phyloP scores from a whole-genome alignment of 64 coral and sea anemone species.

The Actinia equina region DNA sequence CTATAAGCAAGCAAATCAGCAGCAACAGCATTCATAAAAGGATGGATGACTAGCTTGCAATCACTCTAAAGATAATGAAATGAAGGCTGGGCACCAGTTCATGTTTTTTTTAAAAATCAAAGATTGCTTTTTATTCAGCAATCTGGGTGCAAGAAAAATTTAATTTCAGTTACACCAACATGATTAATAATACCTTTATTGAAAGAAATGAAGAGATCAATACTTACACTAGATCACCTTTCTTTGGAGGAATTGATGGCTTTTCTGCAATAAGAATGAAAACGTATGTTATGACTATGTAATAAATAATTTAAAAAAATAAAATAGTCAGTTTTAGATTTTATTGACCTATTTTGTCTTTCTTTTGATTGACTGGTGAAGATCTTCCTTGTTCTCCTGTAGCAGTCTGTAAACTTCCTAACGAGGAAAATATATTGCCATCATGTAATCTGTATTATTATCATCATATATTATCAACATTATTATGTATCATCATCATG shows the following conservation, averaged over 20 bases:
- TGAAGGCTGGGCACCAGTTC: too few species aligned
- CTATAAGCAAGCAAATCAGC: too few species aligned
- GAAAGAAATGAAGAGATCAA: neutral
- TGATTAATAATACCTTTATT: too few species aligned
- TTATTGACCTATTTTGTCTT: neutral
- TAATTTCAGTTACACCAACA: too few species aligned
- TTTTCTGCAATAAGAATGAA: conserved; percentile 27
- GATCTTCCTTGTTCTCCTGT: neutral
- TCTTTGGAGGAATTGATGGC: conserved; percentile 49
- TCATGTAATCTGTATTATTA: neutral
- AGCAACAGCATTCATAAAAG: too few species aligned
- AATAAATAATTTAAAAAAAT: too few species aligned
- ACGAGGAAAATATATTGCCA: neutral
- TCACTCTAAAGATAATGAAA: too few species aligned
- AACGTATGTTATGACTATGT: neutral
- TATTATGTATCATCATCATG: neutral
- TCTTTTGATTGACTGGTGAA: neutral
- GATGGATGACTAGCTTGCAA: too few species aligned
- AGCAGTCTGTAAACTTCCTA: neutral
- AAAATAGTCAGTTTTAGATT: neutral
- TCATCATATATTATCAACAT: neutral
- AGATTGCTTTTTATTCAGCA: too few species aligned
- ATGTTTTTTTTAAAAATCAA: too few species aligned
- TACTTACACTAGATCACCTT: conserved; percentile 45
- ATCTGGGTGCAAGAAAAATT: too few species aligned